Evolutionary conservation across 2,797 vertebrate species (phyloP).

Genomic region (Chelonia mydas): DNA sequence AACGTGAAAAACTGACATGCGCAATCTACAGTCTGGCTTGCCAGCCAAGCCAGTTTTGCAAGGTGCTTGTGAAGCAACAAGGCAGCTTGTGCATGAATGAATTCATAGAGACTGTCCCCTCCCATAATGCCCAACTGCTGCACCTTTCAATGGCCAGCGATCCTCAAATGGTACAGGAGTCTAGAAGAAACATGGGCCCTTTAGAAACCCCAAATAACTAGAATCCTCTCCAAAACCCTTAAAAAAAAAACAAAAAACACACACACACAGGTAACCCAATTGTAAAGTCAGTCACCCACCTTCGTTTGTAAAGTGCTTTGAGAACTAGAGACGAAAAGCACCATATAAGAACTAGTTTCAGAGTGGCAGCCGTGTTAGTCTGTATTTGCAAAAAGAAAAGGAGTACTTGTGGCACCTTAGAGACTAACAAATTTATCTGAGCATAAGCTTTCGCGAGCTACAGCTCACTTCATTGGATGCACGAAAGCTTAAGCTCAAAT

Average conservation of each 20-base stretch:
- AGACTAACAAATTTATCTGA: too few species aligned
- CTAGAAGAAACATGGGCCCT: neutral
- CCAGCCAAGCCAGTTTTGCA: neutral
- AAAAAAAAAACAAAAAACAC: accelerated
- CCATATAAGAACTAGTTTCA: neutral
- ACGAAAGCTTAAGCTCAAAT: too few species aligned
- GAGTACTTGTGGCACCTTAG: too few species aligned
- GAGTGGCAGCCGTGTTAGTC: too few species aligned
- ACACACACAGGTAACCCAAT: too few species aligned
- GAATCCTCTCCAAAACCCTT: neutral
- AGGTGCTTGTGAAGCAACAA: neutral
- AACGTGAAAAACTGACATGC: neutral
- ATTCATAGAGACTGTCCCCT: neutral
- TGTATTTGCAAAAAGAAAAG: too few species aligned
- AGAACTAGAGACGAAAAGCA: neutral
- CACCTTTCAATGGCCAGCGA: constrained; percentile 3
- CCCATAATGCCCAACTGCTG: neutral
- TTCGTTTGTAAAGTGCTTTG: neutral
- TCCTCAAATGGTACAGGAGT: constrained; percentile 1
- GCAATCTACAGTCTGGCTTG: neutral
- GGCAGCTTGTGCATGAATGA: neutral
- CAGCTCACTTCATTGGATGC: too few species aligned
- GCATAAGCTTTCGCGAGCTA: too few species aligned
- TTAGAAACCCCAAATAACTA: neutral
- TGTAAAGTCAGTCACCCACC: accelerated